Percentiles rank a stretch among this genome's conserved stretches.
These are phyloP conservation scores for Lepidochitona cinerea DNA, from an alignment of 2,888 invertebrate genomes.

Conservation along the genomic window DNA sequence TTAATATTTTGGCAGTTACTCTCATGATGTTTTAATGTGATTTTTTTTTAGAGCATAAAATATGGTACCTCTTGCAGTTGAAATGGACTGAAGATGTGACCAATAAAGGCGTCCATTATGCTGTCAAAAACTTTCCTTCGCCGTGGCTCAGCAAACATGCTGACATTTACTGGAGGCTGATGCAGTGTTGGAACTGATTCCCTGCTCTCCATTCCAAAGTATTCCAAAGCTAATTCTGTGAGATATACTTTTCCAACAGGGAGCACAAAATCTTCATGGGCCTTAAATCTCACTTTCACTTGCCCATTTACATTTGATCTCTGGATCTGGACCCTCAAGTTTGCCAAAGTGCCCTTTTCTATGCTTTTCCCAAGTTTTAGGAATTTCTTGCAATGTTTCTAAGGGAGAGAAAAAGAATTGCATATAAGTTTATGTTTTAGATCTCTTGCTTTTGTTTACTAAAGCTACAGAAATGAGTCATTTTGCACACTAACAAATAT, in stretches of 20 bases:
- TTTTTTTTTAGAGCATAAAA: no score
- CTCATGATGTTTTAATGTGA: no score
- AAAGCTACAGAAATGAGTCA: no score
- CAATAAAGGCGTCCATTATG: conserved; percentile 7
- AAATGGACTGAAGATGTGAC: background rate
- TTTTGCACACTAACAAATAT: no score
- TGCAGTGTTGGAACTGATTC: conserved; percentile 7
- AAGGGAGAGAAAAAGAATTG: no score
- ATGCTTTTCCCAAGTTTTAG: conserved; percentile 8
- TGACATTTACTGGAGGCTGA: background rate
- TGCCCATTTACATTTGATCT: conserved; percentile 35
- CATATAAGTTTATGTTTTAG: no score
- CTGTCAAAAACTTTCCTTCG: background rate
- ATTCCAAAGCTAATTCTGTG: background rate
- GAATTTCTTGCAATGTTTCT: conserved; percentile 30
- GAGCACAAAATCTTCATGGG: conserved; percentile 22
- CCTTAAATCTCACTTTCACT: conserved; percentile 26
- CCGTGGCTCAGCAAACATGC: background rate
- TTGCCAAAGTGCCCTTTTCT: conserved; percentile 25
- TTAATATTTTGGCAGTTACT: no score
- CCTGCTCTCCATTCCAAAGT: background rate
- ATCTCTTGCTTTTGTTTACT: no score
- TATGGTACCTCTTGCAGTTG: no score
- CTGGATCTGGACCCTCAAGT: conserved; percentile 26
- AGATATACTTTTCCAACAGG: conserved; percentile 11